Percentiles rank a stretch among this genome's conserved stretches.
phyloP scores from a whole-genome alignment of 2,797 vertebrate species.

The Gambelia wislizenii region DNA sequence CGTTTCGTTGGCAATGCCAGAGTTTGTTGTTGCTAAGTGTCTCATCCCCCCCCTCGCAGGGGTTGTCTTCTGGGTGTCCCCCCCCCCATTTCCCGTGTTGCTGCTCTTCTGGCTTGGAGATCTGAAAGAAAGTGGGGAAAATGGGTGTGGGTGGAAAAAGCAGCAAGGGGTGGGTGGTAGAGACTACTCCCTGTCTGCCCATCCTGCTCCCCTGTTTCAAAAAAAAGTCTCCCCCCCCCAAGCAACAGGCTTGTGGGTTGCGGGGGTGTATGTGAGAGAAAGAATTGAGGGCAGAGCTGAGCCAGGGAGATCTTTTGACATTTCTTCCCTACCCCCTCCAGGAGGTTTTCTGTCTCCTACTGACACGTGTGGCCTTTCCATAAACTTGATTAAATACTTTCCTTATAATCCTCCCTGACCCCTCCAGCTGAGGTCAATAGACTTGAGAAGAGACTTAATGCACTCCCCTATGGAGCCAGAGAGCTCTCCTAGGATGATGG shows the following conservation, averaged over 20 bases:
- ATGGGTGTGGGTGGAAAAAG: neutral
- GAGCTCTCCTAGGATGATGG: neutral
- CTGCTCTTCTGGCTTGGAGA: neutral
- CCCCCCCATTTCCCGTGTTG: neutral
- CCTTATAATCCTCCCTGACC: conserved; percentile 19
- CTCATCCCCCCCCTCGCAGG: too few relatives aligned
- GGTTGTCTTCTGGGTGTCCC: neutral
- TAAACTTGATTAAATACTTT: conserved; percentile 55
- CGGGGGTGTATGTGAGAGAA: rapidly evolving
- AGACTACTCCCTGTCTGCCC: neutral
- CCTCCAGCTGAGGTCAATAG: conserved; percentile 10
- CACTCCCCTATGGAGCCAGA: neutral
- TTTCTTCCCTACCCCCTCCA: neutral
- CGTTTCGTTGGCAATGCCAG: neutral
- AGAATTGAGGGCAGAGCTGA: neutral
- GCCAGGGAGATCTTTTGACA: neutral
- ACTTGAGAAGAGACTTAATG: conserved; percentile 47
- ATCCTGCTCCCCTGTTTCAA: neutral
- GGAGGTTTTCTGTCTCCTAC: neutral
- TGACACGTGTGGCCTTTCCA: conserved; percentile 55
- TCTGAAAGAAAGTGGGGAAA: too few relatives aligned
- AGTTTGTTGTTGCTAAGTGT: neutral
- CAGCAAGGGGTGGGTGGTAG: too few relatives aligned
- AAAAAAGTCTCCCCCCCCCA: neutral
- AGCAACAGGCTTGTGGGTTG: conserved; percentile 6